Conservation (phyloP, 2,888 invertebrate genomes). For the Cryptus armator region DNA sequence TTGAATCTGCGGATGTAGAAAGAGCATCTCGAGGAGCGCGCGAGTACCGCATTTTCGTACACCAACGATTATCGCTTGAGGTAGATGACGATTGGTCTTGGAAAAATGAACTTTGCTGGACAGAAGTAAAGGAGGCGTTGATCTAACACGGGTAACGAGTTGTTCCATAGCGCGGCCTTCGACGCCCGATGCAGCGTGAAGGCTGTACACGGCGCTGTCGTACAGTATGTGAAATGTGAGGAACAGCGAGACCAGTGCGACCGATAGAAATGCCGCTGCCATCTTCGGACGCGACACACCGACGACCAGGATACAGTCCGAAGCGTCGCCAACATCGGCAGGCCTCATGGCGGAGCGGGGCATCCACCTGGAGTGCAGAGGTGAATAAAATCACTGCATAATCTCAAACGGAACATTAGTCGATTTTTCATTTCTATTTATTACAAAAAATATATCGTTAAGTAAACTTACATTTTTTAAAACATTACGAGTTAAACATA, state of each 20-base stretch:
- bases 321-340: conserved; percentile 91
- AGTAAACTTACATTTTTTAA: too few relatives aligned
- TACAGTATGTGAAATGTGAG: conserved; percentile 94
- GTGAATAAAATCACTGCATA: conserved; percentile 52
- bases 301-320: conserved; percentile 94
- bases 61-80: conserved; percentile 96
- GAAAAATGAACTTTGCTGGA: conserved; percentile 87
- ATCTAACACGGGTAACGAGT: conserved; percentile 83
- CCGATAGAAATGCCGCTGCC: conserved; percentile 92
- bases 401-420: neutral
- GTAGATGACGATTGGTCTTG: conserved; percentile 88
- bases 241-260: conserved; percentile 93
- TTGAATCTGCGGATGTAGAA: conserved; percentile 96
- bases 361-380: conserved; percentile 89
- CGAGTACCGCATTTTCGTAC: conserved; percentile 98
- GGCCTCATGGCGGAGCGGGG: conserved; percentile 93
- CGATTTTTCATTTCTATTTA: neutral
- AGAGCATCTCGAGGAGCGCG: conserved; percentile 97
- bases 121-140: conserved; percentile 85
- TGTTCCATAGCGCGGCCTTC: conserved; percentile 78
- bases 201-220: conserved; percentile 93
- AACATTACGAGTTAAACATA: too few relatives aligned
- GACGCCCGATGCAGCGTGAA: conserved; percentile 87
- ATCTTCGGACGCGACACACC: conserved; percentile 94
- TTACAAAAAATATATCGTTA: neutral